Conservation (phyloP, 35 echinoderm and acorn worm species). For the Holothuria glaberrima region DNA sequence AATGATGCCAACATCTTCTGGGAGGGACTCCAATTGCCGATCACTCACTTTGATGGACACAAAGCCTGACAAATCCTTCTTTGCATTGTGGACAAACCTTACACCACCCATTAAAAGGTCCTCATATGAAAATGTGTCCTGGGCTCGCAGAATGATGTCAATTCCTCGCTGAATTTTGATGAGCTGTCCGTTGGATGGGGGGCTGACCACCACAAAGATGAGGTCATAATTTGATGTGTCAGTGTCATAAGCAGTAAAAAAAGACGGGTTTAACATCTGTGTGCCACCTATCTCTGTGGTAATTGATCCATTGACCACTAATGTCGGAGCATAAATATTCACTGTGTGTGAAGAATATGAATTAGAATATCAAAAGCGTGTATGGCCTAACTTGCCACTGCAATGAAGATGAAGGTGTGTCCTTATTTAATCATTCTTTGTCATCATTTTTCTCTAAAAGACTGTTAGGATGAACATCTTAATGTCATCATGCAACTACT, state of each 20-base stretch:
- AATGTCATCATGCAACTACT: background rate
- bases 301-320: conserved; percentile 90
- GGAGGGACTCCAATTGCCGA: conserved; percentile 67
- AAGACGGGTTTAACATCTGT: conserved; percentile 73
- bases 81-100: conserved; percentile 75
- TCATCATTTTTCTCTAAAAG: too few species aligned
- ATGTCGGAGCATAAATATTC: conserved; percentile 76
- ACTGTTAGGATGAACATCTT: background rate
- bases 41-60: conserved; percentile 85
- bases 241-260: conserved; percentile 90
- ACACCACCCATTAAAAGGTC: conserved; percentile 79
- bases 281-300: conserved; percentile 88
- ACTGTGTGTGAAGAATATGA: conserved; percentile 47
- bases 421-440: background rate
- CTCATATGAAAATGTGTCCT: conserved; percentile 77
- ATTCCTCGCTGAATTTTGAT: conserved; percentile 75
- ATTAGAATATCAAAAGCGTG: background rate
- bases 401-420: background rate
- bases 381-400: too few species aligned
- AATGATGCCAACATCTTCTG: conserved; percentile 75
- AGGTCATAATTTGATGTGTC: conserved; percentile 80
- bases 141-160: conserved; percentile 57
- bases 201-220: conserved; percentile 74
- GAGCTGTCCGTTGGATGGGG: conserved; percentile 90
- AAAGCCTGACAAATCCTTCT: conserved; percentile 63